phyloP scores from a whole-genome alignment of 2,888 invertebrate genomes.

The Octodonta nipae region DNA sequence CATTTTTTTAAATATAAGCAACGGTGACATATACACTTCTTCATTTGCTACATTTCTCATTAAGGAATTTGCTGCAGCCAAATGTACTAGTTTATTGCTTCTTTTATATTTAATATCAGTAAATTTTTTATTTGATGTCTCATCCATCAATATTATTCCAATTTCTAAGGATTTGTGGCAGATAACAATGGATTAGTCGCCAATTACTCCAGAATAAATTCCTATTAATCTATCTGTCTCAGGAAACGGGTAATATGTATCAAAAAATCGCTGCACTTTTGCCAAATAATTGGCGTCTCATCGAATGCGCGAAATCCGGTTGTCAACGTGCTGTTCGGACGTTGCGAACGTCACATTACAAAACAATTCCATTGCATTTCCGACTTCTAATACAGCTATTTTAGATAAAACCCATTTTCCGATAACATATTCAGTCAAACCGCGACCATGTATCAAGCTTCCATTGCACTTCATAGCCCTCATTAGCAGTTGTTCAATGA shows the following conservation, averaged over 20 bases:
- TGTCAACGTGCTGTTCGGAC: conserved; percentile 3
- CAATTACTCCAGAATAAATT: conserved; percentile 1
- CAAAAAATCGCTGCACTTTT: conserved; percentile 3
- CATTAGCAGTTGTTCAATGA: too few species aligned
- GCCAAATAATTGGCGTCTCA: background rate
- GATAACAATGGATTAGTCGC: background rate
- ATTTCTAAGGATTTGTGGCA: background rate
- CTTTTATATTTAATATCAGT: conserved; percentile 1
- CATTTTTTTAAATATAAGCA: conserved; percentile 2
- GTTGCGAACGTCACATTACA: conserved; percentile 3
- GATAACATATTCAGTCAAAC: background rate
- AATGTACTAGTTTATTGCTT: conserved; percentile 1
- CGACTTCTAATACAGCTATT: conserved; percentile 2
- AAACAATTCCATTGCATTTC: conserved; percentile 3
- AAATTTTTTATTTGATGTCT: conserved; percentile 1
- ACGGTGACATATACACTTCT: conserved; percentile 3
- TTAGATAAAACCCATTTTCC: conserved; percentile 2
- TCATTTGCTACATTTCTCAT: conserved; percentile 1
- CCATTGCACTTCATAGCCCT: background rate
- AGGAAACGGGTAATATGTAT: conserved; percentile 4
- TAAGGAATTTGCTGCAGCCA: background rate
- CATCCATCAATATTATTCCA: background rate
- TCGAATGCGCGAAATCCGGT: background rate
- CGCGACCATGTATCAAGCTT: conserved; percentile 2
- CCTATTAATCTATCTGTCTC: background rate